Evolutionary conservation across 2,113 vertebrate genomes (phyloP).

Genomic region (Apodemus speciosus): DNA sequence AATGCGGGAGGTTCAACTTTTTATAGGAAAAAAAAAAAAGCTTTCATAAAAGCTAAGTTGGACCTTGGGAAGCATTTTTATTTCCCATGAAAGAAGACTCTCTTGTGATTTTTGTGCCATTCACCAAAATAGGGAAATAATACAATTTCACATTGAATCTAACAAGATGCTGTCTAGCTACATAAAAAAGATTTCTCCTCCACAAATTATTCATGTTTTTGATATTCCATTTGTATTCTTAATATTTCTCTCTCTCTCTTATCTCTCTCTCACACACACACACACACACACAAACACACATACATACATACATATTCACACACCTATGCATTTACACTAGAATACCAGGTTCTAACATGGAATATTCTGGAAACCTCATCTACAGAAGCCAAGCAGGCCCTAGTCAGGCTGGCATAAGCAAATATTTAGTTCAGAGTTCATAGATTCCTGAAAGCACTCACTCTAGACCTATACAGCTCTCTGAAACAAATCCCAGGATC

Average conservation of each 20-base stretch:
- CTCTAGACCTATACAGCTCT: neutral
- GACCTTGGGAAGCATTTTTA: neutral
- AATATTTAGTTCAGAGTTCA: neutral
- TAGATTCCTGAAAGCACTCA: neutral
- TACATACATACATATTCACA: neutral
- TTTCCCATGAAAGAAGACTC: neutral
- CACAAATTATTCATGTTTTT: neutral
- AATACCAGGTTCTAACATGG: no score
- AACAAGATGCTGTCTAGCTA: neutral
- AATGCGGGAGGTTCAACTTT: neutral
- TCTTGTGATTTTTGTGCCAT: neutral
- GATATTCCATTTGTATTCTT: accelerated
- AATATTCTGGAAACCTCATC: neutral
- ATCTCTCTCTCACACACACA: neutral
- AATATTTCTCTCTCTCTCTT: neutral
- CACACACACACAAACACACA: neutral
- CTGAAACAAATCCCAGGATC: slow-evolving; percentile 19
- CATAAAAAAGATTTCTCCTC: neutral
- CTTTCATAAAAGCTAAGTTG: neutral
- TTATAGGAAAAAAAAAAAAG: neutral
- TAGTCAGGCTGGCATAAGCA: no score
- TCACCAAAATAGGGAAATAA: neutral
- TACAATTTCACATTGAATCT: neutral
- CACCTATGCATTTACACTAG: neutral
- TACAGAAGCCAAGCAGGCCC: neutral